Evolutionary conservation across 1,140 invertebrate species (phyloP), one percentile per base, ranked within the genome.

Genomic region (Anastrepha obliqua): DNA sequence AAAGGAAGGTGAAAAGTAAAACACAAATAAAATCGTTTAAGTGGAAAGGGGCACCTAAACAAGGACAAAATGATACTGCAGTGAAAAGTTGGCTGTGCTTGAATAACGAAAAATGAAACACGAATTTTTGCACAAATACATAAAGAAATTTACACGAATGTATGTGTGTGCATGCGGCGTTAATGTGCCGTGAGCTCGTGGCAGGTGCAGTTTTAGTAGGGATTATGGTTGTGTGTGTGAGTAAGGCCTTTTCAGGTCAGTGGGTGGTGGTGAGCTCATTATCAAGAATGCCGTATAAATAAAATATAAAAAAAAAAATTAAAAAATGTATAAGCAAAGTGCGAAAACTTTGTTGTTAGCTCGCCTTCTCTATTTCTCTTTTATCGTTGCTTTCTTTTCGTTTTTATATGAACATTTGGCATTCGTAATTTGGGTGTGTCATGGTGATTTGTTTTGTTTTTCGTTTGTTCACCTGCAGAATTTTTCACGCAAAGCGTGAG

Each of bases 261-360:
- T 81, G 74, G 74, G 74, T 81, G 74, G 74, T 55, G n/a, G 74
- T 58, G 74, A 81, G 74, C 74, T 81, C 74, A 81, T 81, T 81
- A 81, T 81, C 67, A 51, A 55, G 29, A 20, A n/a, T 55, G 17
- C n/a, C 2, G n/a, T 55, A 74, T 3, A 70, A 42, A 29, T 70
- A 29, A 70, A 70, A 42, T 29, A n/a, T n/a, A n/a, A 74, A 17
- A 51, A 44, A 51, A 62, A 6, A 39, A 67, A 67, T 17, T 8
- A 62, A 62, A 13, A 62, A 11, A 62, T n/a, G 4, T n/a, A 62
- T 62, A 67, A 67, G 64, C 4, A 67, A 42, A 39, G 64, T 29
- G 6, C 7, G 64, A n/a, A 29, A 67, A 67, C 60, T 62, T 62
- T 15, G 60, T 62, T 15, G 64, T 42, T 67, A 4, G 29, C 6